Evolutionary conservation across 1,140 invertebrate species (phyloP).

Genomic region (Sycophila sp.): DNA sequence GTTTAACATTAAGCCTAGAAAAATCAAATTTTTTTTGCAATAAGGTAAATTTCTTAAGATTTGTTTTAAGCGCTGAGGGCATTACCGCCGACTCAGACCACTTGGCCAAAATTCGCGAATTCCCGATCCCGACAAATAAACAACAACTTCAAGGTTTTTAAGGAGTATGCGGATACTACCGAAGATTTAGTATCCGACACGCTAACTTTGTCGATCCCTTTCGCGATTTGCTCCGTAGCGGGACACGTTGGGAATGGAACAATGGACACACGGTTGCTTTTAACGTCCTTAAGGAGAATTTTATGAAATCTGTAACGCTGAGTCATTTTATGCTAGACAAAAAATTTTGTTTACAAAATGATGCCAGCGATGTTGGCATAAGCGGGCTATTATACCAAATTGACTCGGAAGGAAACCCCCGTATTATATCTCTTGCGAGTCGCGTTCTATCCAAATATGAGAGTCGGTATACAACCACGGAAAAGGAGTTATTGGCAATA

Average conservation of each 20-base stretch:
- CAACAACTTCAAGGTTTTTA: neutral
- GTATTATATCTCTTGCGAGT: neutral
- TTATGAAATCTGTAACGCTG: neutral
- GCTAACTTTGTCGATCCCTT: neutral
- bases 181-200: neutral
- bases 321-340: neutral
- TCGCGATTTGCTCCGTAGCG: neutral
- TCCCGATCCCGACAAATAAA: neutral
- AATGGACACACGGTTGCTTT: neutral
- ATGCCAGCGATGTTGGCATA: neutral
- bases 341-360: neutral
- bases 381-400: constrained; percentile 6
- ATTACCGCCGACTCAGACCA: neutral
- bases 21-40: constrained; percentile 11
- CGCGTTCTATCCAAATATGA: neutral
- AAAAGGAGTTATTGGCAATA: neutral
- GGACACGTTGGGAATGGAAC: neutral
- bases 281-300: neutral
- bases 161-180: constrained; percentile 20
- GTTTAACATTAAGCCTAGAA: constrained; percentile 16
- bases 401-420: neutral
- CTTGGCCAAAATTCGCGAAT: neutral
- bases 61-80: neutral
- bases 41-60: neutral
- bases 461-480: neutral